Base-by-base conservation (phyloP, 1,140 invertebrate genomes). In the Drosophila hydei region DNA sequence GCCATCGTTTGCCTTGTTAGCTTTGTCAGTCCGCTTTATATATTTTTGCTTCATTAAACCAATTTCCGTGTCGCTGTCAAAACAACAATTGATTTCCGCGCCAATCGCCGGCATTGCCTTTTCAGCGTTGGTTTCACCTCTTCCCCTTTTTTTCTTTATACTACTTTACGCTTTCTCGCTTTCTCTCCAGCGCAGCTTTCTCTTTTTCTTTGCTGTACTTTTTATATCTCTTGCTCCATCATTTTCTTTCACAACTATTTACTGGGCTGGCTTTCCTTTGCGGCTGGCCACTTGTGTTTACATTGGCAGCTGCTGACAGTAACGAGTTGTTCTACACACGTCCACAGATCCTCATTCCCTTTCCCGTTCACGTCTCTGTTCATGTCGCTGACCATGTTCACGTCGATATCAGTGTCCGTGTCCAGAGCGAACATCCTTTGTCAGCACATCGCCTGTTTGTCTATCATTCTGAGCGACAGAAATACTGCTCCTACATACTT, bases 31-130 rank as follows among this genome's bases (percentile, higher is more conserved):
- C 69, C 62, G 59, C 61, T 75, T 81, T 85, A 81, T 81, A 88
- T 85, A 85, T 88, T 89, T 88, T 88, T 83, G 84, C 83, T 88
- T 88, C 83, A 88, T 88, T 88, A 88, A 88, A 83, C 84, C 83
- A 88, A 88, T 88, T 88, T 88, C 83, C 83, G 83, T 88, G 83
- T 87, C 75, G 84, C 83, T 88, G 83, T 88, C 83, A 88, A 88
- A 88, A 88, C 83, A 88, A 88, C 83, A 88, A 88, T 88, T 88
- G 83, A 88, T 88, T 88, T 88, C 83, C 83, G 72, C 83, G 78
- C 83, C 83, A 88, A 88, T 88, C 75, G 83, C 70, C 72, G 63
- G 62, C 56, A 61, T 68, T 55, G 65, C 62, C 71, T 65, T 83
- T 80, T 65, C 69, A 83, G 63, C 60, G 36, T 54, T 61, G 23